Conservation (phyloP, 1,140 invertebrate genomes). For the Drosophila oshimai region DNA sequence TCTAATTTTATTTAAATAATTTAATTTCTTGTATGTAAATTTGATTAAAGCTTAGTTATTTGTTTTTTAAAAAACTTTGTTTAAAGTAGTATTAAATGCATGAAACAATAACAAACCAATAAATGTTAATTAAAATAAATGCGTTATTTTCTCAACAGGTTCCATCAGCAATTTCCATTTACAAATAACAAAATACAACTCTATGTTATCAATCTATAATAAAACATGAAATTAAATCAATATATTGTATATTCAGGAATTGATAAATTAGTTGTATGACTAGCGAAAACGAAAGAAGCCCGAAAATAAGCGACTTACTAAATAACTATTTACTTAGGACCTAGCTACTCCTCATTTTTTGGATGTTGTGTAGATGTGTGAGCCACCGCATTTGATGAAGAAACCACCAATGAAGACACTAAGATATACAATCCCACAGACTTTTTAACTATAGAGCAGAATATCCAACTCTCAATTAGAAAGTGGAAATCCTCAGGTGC, state of each 20-base stretch:
- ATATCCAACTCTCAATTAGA: not conserved
- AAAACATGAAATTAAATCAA: conserved; percentile 29
- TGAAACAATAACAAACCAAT: no score
- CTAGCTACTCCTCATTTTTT: conserved; percentile 32
- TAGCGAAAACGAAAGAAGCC: conserved; percentile 11
- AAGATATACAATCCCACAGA: conserved; percentile 18
- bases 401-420: conserved; percentile 22
- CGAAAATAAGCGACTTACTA: not conserved
- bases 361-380: conserved; percentile 29
- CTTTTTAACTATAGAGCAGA: not conserved
- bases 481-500: conserved; percentile 24
- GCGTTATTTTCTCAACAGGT: not conserved
- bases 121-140: not conserved
- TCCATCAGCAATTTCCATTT: conserved; percentile 22
- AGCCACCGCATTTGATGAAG: conserved; percentile 32
- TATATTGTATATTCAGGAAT: conserved; percentile 59
- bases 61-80: not conserved
- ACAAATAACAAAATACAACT: conserved; percentile 4
- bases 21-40: no score
- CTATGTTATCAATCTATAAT: conserved; percentile 13
- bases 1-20: no score
- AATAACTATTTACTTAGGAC: conserved; percentile 25
- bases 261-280: conserved; percentile 59
- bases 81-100: no score
- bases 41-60: no score